Conservation (phyloP, 2,113 vertebrate species). For the Arvicanthis niloticus region DNA sequence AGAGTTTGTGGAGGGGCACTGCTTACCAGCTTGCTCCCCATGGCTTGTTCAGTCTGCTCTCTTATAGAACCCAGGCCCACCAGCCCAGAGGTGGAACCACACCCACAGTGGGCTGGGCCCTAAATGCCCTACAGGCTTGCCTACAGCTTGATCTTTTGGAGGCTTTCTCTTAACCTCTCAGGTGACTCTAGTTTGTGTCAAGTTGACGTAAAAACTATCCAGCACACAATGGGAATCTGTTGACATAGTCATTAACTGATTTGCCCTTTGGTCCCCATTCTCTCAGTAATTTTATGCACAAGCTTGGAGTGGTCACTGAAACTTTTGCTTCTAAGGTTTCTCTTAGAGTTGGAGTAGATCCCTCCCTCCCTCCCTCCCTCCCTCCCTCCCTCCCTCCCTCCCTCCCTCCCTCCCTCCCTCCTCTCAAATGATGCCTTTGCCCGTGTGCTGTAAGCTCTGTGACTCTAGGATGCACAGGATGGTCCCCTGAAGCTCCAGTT, state of each 20-base stretch:
- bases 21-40: neutral
- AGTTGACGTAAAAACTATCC: neutral
- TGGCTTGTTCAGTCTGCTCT: neutral
- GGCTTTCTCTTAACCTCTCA: neutral
- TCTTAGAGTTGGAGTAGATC: neutral
- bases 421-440: neutral
- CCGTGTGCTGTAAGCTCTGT: neutral
- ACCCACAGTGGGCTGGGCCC: neutral
- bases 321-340: neutral
- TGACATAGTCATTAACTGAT: neutral
- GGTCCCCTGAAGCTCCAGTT: neutral
- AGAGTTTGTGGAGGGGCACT: neutral
- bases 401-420: no score
- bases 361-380: no score
- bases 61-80: neutral
- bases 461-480: neutral
- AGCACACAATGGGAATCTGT: neutral
- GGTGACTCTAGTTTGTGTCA: neutral
- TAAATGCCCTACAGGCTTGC: neutral
- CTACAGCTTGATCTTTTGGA: neutral
- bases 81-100: neutral
- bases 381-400: no score
- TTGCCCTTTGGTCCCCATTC: neutral
- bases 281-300: neutral
- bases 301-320: neutral